Evolutionary conservation across 2,113 vertebrate species (phyloP).

Genomic region (Conger conger): DNA sequence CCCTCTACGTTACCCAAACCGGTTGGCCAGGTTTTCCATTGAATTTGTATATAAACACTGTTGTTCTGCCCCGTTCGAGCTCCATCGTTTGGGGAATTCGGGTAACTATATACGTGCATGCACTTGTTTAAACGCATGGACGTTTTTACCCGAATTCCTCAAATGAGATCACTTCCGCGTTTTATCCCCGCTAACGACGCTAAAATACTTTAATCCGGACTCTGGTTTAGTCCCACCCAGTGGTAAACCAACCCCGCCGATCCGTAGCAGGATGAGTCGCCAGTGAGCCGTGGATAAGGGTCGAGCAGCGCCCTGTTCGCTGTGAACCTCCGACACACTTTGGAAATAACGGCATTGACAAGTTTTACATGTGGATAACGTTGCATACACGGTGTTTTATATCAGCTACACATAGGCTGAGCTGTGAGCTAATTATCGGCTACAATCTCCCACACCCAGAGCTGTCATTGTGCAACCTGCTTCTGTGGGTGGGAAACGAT

Average conservation of each 20-base stretch:
- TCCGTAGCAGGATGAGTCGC: neutral
- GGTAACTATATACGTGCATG: too few species aligned
- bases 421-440: neutral
- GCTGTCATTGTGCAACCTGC: conserved; percentile 7
- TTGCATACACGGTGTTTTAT: neutral
- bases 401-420: neutral
- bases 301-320: neutral
- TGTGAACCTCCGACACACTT: neutral
- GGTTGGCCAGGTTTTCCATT: neutral
- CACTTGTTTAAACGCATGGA: too few species aligned
- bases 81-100: too few species aligned
- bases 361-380: neutral
- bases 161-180: neutral
- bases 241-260: neutral
- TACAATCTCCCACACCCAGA: neutral
- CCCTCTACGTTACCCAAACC: neutral
- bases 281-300: neutral
- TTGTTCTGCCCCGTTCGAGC: neutral
- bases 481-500: neutral
- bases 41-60: neutral
- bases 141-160: too few species aligned
- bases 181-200: neutral
- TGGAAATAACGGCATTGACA: neutral
- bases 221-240: too few species aligned
- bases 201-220: neutral